phyloP scores from a whole-genome alignment of 2,113 vertebrate genomes.

The Chaetodon auriga region DNA sequence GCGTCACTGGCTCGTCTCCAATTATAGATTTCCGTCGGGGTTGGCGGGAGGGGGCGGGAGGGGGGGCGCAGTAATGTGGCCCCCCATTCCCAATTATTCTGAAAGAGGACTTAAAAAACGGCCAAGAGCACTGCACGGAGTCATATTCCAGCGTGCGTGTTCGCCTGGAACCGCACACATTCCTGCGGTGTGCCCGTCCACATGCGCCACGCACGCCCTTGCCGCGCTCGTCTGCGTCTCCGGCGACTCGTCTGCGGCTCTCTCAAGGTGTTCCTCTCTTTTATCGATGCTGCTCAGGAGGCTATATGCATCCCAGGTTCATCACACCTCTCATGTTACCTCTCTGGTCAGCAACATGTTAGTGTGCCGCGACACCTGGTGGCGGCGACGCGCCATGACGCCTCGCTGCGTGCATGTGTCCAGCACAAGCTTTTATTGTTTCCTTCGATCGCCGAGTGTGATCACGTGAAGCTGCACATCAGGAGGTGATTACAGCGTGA shows the following conservation, averaged over 20 bases:
- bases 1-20: constrained; percentile 76
- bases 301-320: constrained; percentile 66
- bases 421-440: neutral
- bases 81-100: constrained; percentile 42
- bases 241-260: constrained; percentile 55
- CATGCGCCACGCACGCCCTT: constrained; percentile 16
- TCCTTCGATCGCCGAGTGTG: neutral
- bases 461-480: constrained; percentile 44
- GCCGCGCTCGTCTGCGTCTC: constrained; percentile 28
- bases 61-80: constrained; percentile 41
- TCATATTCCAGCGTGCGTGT: constrained; percentile 59
- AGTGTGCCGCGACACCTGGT: constrained; percentile 66
- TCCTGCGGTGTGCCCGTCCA: constrained; percentile 61
- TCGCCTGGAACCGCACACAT: constrained; percentile 56
- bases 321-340: constrained; percentile 69
- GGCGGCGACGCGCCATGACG: constrained; percentile 29
- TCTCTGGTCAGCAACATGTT: constrained; percentile 52
- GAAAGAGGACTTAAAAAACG: constrained; percentile 47
- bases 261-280: constrained; percentile 71
- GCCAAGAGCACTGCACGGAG: constrained; percentile 20
- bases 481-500: neutral
- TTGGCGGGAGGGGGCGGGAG: neutral
- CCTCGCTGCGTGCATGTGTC: too few relatives aligned
- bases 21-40: constrained; percentile 64
- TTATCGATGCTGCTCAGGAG: constrained; percentile 62